phyloP scores from a whole-genome alignment of 2,888 invertebrate species.

The Ommatoiulus sabulosus region DNA sequence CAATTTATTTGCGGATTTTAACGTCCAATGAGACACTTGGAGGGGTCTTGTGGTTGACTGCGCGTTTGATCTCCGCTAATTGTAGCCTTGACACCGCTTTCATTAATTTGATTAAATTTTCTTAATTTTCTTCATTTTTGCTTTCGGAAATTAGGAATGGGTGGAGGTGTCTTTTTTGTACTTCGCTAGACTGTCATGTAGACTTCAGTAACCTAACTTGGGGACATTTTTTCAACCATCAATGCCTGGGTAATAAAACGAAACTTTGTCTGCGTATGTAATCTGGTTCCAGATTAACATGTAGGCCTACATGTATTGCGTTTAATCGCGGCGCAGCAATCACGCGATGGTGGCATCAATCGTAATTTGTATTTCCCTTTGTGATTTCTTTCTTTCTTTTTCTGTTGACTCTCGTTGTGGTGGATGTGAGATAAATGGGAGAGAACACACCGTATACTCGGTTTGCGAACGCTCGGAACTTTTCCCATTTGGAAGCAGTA shows the following conservation, averaged over 20 bases:
- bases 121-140: background rate
- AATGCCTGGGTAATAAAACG: background rate
- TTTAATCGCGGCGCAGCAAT: background rate
- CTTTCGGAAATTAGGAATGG: background rate
- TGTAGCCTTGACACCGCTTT: background rate
- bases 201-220: background rate
- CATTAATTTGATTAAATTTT: conserved; percentile 40
- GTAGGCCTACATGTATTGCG: too few relatives aligned
- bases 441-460: background rate
- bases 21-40: background rate
- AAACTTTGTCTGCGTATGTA: background rate
- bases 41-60: background rate
- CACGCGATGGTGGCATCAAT: background rate
- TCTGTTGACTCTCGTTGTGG: background rate
- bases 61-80: background rate
- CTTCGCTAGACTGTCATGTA: background rate
- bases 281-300: too few relatives aligned
- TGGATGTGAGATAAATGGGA: background rate
- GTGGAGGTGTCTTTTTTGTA: background rate
- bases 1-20: background rate
- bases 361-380: background rate
- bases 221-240: background rate
- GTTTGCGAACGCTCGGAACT: too few relatives aligned
- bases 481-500: too few relatives aligned
- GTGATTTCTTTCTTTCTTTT: background rate